Evolutionary conservation across 2,113 vertebrate genomes (phyloP).

Genomic region (Setophaga kirtlandii): DNA sequence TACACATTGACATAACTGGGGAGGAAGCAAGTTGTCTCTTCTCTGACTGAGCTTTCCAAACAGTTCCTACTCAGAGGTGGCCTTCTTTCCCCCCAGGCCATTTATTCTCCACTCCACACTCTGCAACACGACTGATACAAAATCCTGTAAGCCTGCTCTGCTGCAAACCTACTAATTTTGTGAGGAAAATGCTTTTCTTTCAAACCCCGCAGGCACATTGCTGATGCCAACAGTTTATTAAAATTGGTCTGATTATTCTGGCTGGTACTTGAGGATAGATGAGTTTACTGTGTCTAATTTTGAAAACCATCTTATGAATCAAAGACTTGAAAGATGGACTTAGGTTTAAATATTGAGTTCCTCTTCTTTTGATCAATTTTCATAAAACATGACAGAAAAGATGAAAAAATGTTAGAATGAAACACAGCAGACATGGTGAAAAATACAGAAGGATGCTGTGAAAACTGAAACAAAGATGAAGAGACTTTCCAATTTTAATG

Average conservation of each 20-base stretch:
- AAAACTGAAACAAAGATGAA: not conserved
- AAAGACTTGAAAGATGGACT: not conserved
- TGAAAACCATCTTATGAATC: not conserved
- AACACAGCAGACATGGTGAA: not conserved
- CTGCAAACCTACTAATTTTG: not conserved
- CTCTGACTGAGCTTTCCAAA: not conserved
- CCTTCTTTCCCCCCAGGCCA: not conserved
- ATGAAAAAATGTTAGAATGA: not conserved
- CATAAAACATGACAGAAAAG: not conserved
- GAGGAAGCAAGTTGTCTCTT: not conserved
- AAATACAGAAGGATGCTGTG: not conserved
- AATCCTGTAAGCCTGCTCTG: not conserved
- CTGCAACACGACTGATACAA: not conserved
- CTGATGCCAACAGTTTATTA: not conserved
- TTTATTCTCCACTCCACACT: not conserved
- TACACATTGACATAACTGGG: not conserved
- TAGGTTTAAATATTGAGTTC: not conserved
- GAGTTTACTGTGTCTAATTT: not conserved
- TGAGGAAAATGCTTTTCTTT: not conserved
- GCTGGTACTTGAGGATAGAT: not conserved
- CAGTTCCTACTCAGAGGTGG: not conserved
- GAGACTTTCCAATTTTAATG: not conserved
- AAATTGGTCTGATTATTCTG: not conserved
- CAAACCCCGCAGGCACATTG: not conserved
- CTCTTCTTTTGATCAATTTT: not conserved